Evolutionary conservation across 2,113 vertebrate species (phyloP).

Genomic region (Ardeotis arabs): DNA sequence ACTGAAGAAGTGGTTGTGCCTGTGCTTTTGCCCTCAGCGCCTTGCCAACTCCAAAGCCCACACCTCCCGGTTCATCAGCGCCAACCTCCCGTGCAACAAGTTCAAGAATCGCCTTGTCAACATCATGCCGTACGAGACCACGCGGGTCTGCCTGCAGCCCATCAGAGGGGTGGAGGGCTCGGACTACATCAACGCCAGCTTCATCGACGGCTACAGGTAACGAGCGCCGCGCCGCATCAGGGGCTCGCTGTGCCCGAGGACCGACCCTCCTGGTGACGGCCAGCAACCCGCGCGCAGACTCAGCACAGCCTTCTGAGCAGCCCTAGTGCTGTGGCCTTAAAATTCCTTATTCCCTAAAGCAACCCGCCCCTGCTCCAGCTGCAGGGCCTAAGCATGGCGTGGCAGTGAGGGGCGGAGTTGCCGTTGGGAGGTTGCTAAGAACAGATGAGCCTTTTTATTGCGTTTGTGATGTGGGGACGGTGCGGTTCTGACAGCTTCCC

Average conservation of each 20-base stretch:
- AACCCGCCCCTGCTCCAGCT: neutral
- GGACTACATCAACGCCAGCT: slow-evolving; percentile 96
- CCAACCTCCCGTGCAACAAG: slow-evolving; percentile 99
- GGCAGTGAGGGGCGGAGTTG: neutral
- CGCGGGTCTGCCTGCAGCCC: slow-evolving; percentile 95
- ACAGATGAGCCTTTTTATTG: neutral
- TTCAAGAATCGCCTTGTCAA: slow-evolving; percentile 99
- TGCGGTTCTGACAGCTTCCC: neutral
- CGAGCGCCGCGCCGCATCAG: neutral
- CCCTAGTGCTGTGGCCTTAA: neutral
- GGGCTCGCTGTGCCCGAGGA: no score
- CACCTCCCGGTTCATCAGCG: slow-evolving; percentile 97
- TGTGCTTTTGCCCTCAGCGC: slow-evolving; percentile 75
- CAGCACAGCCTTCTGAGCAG: neutral
- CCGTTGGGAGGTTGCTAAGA: neutral
- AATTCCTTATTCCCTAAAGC: neutral
- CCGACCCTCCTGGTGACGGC: neutral
- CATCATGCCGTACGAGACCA: slow-evolving; percentile 98
- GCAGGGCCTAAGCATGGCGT: neutral
- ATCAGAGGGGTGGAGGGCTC: slow-evolving; percentile 97
- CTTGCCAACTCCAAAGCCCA: slow-evolving; percentile 98
- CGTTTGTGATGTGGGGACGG: neutral
- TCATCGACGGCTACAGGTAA: slow-evolving; percentile 96
- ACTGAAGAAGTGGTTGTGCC: neutral
- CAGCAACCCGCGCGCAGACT: fast-evolving